Evolutionary conservation across 1,140 invertebrate species (phyloP), one percentile per base, ranked within the genome.

Genomic region (Penaeus japonicus): DNA sequence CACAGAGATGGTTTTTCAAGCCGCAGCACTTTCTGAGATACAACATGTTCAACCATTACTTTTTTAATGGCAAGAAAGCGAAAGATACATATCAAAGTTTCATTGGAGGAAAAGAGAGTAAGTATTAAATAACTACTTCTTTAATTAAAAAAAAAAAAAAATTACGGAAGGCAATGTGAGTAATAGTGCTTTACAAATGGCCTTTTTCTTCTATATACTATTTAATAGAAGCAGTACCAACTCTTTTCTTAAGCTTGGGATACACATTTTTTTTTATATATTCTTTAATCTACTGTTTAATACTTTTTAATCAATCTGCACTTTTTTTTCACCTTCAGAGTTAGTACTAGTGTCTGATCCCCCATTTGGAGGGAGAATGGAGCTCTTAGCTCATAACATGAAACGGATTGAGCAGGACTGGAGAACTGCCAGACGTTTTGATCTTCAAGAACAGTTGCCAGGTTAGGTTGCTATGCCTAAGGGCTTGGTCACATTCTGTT

Each of bases 41-140:
- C 92, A 98, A 98, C 92, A 95, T 97, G 94, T 97, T 98, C 92
- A 98, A 98, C 91, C 94, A 97, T 93, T 95, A 97, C 91, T 96
- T 98, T 90, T 97, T 98, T 90, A 94, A 94, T 91, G 93, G 93
- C 0, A 92, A 94, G 12, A 90, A 92, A 89, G 93, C 94, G 89
- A 93, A 93, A 83, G 91, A 93, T 85, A 91, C 94, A 2, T 94
- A 95, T 86, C 93, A 94, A 89, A 92, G 94, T 54, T 96, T 96
- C 91, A 90, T 97, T 0, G 80, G 93, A 92, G 89, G 92, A 92
- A 91, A 92, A 91, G 92, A 94, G 93, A 93, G 93, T 90, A 94
- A 94, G 85, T 87, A 90, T 12, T 47, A 22, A 35, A n/a, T 79
- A 18, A 32, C 53, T 2, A 35, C 39, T 4, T 62, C 54, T 15